phyloP scores from a whole-genome alignment of 2,888 invertebrate genomes.

The Nephrocerus scutellatus region DNA sequence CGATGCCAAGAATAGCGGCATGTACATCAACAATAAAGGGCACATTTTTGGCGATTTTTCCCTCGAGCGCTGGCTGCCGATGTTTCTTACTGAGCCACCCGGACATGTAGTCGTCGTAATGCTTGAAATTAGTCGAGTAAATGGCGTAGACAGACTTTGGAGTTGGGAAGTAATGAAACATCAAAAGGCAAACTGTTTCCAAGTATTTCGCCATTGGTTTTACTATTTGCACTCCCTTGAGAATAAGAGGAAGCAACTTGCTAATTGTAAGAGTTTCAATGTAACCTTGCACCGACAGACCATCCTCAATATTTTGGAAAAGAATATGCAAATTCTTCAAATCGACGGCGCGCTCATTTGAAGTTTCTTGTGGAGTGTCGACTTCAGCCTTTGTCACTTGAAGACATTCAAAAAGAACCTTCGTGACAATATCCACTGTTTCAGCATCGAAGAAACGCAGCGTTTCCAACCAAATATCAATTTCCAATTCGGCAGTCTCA shows the following conservation, averaged over 20 bases:
- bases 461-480: slow-evolving; percentile 60
- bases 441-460: slow-evolving; percentile 29
- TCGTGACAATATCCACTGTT: slow-evolving; percentile 32
- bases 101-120: slow-evolving; percentile 29
- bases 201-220: slow-evolving; percentile 44
- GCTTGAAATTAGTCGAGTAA: slow-evolving; percentile 25
- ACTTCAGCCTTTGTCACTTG: slow-evolving; percentile 32
- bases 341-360: slow-evolving; percentile 23
- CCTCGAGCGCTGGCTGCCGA: slow-evolving; percentile 6
- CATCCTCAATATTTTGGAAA: slow-evolving; percentile 46
- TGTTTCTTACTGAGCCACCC: slow-evolving; percentile 26
- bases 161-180: slow-evolving; percentile 39
- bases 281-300: slow-evolving; percentile 39
- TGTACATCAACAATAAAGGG: slow-evolving; percentile 30
- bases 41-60: slow-evolving; percentile 20
- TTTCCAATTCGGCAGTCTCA: slow-evolving; percentile 53
- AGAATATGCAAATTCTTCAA: slow-evolving; percentile 33
- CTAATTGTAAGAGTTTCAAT: slow-evolving; percentile 41
- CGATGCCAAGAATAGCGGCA: slow-evolving; percentile 21
- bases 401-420: slow-evolving; percentile 33
- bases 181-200: slow-evolving; percentile 41
- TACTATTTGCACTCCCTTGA: slow-evolving; percentile 37
- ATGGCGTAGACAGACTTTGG: slow-evolving; percentile 30
- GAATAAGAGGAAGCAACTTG: slow-evolving; percentile 40
- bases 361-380: slow-evolving; percentile 19